A percentile compares a stretch with the other conserved stretches of the same genome.
phyloP scores from a whole-genome alignment of 2,113 vertebrate genomes.

The Pholis gunnellus region DNA sequence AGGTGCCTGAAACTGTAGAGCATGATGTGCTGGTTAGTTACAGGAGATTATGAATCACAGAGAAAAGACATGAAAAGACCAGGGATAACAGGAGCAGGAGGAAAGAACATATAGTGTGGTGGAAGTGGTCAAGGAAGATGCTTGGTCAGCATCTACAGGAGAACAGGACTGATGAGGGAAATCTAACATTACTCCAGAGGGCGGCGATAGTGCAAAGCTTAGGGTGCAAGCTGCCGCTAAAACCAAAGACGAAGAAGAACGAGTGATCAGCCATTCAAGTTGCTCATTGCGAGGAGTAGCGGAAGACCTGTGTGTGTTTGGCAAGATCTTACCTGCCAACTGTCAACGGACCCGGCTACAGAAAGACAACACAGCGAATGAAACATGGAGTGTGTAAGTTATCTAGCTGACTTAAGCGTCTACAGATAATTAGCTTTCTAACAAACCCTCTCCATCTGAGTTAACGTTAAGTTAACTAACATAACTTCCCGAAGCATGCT shows the following conservation, averaged over 20 bases:
- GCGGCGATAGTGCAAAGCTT: not conserved
- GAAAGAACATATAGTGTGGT: too few relatives aligned
- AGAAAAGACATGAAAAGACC: too few relatives aligned
- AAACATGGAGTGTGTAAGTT: slow-evolving; percentile 83
- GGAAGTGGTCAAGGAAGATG: too few relatives aligned
- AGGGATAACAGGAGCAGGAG: too few relatives aligned
- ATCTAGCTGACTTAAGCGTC: not conserved
- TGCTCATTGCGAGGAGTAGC: not conserved
- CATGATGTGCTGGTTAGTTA: too few relatives aligned
- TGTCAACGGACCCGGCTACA: slow-evolving; percentile 11
- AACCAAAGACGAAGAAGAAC: slow-evolving; percentile 7
- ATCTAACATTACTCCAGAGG: not conserved
- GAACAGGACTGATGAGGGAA: too few relatives aligned
- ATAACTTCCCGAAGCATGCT: slow-evolving; percentile 10
- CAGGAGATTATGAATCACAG: too few relatives aligned
- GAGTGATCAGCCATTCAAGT: not conserved
- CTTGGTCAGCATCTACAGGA: too few relatives aligned
- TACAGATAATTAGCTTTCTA: rapidly evolving
- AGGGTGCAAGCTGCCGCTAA: not conserved
- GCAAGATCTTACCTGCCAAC: not conserved
- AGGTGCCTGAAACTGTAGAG: too few relatives aligned
- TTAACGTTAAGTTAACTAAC: not conserved
- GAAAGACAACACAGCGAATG: slow-evolving; percentile 39
- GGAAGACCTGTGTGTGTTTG: slow-evolving; percentile 31
- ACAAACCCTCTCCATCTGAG: not conserved